Evolutionary conservation across 1,140 invertebrate genomes (phyloP).

Genomic region (Wiebesia pumilae): DNA sequence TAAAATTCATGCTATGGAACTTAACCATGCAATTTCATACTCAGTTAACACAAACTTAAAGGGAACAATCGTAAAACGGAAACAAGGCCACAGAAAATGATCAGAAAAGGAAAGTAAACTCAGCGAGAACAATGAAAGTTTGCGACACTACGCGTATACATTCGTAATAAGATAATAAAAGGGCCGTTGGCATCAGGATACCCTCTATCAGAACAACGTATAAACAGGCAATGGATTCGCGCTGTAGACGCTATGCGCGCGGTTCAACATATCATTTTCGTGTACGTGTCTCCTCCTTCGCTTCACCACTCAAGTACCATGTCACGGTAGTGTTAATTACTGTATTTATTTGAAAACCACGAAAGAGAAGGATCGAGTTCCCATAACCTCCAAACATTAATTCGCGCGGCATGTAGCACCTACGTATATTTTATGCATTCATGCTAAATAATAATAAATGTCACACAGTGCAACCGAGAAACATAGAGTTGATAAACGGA

Average conservation of each 20-base stretch:
- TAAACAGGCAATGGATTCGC: conserved; percentile 2
- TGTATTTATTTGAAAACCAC: conserved; percentile 67
- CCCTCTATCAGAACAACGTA: conserved; percentile 23
- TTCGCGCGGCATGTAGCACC: background rate
- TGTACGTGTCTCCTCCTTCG: background rate
- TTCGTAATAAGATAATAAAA: conserved; percentile 43
- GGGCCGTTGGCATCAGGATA: conserved; percentile 18
- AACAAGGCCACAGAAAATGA: background rate
- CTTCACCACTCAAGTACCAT: conserved; percentile 61
- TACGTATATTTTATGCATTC: background rate
- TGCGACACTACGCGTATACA: background rate
- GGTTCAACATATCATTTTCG: conserved; percentile 27
- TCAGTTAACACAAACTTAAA: background rate
- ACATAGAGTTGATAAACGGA: background rate
- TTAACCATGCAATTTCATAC: background rate
- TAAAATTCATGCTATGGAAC: background rate
- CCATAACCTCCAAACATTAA: conserved; percentile 65
- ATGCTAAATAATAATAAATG: conserved; percentile 29
- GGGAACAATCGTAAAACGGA: background rate
- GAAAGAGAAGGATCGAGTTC: conserved; percentile 66
- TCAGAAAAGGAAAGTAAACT: background rate
- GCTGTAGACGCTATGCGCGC: background rate
- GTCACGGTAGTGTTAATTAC: conserved; percentile 68
- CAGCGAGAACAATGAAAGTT: background rate
- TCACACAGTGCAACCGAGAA: conserved; percentile 25